phyloP scores from a whole-genome alignment of 23 tunicate species.

The Phallusia fumigata region DNA sequence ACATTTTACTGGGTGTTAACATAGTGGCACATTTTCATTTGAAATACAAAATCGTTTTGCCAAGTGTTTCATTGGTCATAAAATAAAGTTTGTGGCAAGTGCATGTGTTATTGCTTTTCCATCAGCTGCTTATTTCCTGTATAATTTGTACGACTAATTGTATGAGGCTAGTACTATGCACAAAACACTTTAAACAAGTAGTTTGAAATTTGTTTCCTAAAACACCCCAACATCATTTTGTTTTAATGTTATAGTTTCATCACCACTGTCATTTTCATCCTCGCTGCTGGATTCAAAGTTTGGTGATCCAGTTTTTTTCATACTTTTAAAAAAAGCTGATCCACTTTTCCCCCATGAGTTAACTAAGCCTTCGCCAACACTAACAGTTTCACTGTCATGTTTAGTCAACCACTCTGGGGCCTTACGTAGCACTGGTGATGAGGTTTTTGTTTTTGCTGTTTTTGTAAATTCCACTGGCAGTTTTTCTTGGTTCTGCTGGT shows the following conservation, averaged over 20 bases:
- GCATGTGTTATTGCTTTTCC: too few species aligned
- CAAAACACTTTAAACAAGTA: too few species aligned
- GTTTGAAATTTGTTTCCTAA: background rate
- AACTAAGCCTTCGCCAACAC: conserved; percentile 25
- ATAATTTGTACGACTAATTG: too few species aligned
- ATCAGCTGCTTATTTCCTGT: too few species aligned
- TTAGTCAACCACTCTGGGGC: conserved; percentile 23
- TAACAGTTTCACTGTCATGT: conserved; percentile 11
- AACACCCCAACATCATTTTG: background rate
- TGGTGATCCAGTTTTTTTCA: background rate
- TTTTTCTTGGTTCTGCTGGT: background rate
- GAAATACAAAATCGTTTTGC: too few species aligned
- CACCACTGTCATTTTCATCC: background rate
- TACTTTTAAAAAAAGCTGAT: background rate
- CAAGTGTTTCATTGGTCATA: too few species aligned
- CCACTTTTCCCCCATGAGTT: conserved; percentile 17
- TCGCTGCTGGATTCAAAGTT: background rate
- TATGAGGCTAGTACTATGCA: too few species aligned
- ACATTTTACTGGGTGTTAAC: too few species aligned
- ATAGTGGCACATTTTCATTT: too few species aligned
- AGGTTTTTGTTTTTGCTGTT: background rate
- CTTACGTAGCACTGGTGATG: background rate
- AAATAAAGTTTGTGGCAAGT: too few species aligned
- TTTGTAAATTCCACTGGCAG: background rate
- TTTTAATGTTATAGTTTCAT: background rate